Base-by-base conservation (phyloP, 2,888 invertebrate species). In the Lagria hirta region DNA sequence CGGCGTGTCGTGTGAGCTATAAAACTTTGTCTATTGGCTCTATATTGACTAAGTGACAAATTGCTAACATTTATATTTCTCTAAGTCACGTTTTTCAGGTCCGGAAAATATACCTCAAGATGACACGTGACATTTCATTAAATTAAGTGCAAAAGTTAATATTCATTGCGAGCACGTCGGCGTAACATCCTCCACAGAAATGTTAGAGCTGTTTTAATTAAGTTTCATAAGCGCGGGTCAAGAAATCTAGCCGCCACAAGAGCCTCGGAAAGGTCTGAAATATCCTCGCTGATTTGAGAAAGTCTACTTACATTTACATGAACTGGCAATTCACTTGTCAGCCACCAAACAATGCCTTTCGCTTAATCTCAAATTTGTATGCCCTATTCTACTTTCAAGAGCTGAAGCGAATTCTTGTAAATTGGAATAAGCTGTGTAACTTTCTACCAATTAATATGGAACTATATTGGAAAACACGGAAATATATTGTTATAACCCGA, bases 191-290 rank as follows among this genome's bases (percentile, higher is more conserved):
- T 22, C 33, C 16, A 20, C 24, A 37, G 36, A 17, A 17, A 41
- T 46, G 41, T 45, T 45, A 41, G 29, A 36, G 36, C 29, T 46
- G 36, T 47, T 47, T n/a, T 47, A 47, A 47, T 47, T 47, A 47
- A 47, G 46, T 47, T 46, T 47, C 46, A 42, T 42, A 42, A 47
- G 17, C 30, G 42, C 22, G 32, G 46, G 46, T 41, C 46, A 41
- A 47, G 42, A 42, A 35, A 42, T 42, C 26, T 15, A 35, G 35
- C 41, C 23, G 7, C 6, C 29, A 23, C 8, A 29, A 20, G 21
- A 16, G n/a, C 30, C 15, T 16, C 26, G 27, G 28, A 15, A 42
- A 28, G 13, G 29, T 28, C 35, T 16, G 20, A 35, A 34, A 15
- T 16, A 29, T 13, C 11, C 28, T 16, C 14, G 18, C 22, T 28